A percentile compares a stretch with the other conserved stretches of the same genome.
phyloP scores from a whole-genome alignment of 2,797 vertebrate species.

The Myiotriccus ornatus region DNA sequence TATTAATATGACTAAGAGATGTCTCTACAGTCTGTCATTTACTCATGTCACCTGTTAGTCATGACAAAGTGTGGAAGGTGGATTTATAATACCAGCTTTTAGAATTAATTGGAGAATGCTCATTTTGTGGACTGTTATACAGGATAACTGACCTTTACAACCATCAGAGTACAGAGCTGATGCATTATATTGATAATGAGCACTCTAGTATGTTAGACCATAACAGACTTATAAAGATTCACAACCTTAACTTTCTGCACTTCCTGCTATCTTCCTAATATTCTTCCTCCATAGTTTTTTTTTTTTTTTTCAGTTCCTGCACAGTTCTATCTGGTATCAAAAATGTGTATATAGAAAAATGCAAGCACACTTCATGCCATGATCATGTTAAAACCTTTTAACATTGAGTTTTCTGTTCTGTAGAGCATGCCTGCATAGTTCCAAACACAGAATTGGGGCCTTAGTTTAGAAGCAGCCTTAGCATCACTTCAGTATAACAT shows the following conservation, averaged over 20 bases:
- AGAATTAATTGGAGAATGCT: conserved; percentile 7
- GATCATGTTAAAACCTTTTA: not conserved
- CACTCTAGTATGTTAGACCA: not conserved
- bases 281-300: not conserved
- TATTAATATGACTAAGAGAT: conserved; percentile 30
- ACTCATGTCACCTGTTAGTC: not conserved
- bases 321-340: not conserved
- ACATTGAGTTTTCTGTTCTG: not conserved
- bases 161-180: not conserved
- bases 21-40: conserved; percentile 21
- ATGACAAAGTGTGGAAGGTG: not conserved
- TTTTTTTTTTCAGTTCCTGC: not conserved
- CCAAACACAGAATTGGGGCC: not conserved
- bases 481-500: not conserved
- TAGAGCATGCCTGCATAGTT: not conserved
- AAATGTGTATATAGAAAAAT: not conserved
- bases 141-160: conserved; percentile 36
- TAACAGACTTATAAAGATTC: not conserved
- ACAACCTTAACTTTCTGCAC: not conserved
- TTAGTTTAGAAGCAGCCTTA: not conserved
- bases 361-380: not conserved
- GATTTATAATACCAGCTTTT: not conserved
- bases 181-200: not conserved
- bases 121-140: not conserved
- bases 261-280: not conserved